These are phyloP conservation scores for Rhodeus uyekii DNA, from an alignment of 2,797 vertebrate species.

Conservation along the genomic window DNA sequence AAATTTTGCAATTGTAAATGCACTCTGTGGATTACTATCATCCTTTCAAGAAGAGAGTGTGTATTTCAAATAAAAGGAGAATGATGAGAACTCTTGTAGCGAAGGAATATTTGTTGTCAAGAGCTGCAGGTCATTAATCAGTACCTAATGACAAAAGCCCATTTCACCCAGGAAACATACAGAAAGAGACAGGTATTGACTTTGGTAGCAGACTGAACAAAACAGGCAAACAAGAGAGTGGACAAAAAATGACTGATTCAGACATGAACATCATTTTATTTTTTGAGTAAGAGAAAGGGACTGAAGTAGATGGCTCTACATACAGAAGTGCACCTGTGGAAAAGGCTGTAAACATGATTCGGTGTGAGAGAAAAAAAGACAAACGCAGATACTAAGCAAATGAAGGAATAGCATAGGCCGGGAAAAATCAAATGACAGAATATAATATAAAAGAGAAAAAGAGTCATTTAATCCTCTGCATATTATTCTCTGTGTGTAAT, in stretches of 20 bases:
- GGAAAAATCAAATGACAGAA: background rate
- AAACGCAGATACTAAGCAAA: background rate
- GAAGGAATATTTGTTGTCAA: background rate
- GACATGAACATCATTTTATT: background rate
- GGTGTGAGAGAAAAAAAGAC: background rate
- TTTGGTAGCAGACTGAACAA: background rate
- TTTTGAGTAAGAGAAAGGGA: background rate
- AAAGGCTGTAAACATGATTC: background rate
- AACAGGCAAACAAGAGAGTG: background rate
- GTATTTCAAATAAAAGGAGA: background rate
- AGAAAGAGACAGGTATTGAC: background rate
- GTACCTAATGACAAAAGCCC: background rate
- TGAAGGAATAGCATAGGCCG: background rate
- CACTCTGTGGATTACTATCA: background rate
- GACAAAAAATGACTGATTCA: background rate
- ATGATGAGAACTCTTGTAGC: background rate
- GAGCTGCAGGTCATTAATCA: constrained; percentile 14
- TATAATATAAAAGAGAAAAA: background rate
- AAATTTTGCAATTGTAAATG: background rate
- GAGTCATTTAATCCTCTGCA: constrained; percentile 36
- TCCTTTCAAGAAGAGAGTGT: background rate
- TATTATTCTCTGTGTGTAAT: constrained; percentile 67
- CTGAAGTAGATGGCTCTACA: constrained; percentile 1
- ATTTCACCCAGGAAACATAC: constrained; percentile 13
- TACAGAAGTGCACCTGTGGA: background rate